Percentiles rank a stretch among this genome's conserved stretches.
phyloP scores from a whole-genome alignment of 1,140 invertebrate species.

The Hyles euphorbiae region DNA sequence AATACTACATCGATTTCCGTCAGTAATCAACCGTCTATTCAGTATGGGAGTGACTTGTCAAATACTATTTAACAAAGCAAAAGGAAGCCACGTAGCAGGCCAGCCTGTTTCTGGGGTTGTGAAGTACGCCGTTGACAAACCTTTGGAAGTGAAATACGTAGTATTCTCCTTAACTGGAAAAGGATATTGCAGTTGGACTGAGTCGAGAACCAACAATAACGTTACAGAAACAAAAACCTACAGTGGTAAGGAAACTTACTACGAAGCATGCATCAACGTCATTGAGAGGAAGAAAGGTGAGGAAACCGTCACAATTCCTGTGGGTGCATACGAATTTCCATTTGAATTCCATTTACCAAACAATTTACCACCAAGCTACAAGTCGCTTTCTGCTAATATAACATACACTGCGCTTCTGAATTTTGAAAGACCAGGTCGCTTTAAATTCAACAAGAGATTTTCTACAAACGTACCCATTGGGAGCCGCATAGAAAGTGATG shows the following conservation, averaged over 20 bases:
- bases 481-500: not conserved
- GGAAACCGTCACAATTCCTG: not conserved
- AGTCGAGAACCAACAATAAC: not conserved
- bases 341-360: constrained; percentile 11
- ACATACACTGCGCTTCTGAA: not conserved
- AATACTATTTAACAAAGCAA: constrained; percentile 5
- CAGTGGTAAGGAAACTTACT: constrained; percentile 1
- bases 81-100: constrained; percentile 7
- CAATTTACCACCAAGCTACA: constrained; percentile 7
- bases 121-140: constrained; percentile 6
- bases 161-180: not conserved
- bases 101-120: constrained; percentile 1
- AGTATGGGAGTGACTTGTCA: constrained; percentile 11
- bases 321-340: constrained; percentile 3
- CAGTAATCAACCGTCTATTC: not conserved
- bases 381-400: constrained; percentile 2
- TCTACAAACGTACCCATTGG: constrained; percentile 6
- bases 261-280: not conserved
- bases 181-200: constrained; percentile 1
- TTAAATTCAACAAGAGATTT: constrained; percentile 7
- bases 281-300: not conserved
- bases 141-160: not conserved
- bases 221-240: not conserved
- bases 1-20: too few relatives aligned
- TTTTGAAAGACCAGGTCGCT: constrained; percentile 3